Evolutionary conservation across 2,888 invertebrate genomes (phyloP), one percentile per base, ranked within the genome.

Genomic region (Spodoptera picta): DNA sequence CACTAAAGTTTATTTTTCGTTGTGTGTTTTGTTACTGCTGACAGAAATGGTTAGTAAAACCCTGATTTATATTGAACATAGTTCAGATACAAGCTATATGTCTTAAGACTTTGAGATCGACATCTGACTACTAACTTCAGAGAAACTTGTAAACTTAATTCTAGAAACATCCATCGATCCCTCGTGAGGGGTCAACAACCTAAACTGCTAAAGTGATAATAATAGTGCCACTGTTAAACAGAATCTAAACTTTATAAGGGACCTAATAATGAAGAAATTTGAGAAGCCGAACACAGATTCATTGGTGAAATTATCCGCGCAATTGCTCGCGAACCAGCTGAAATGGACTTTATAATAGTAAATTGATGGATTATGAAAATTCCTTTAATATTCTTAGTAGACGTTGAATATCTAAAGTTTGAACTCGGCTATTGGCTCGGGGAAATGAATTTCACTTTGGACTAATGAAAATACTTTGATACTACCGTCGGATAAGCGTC

Each of bases 401-500:
- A 75, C 71, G 73, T 75, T 75, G 85, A 89, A 90, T 87, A 87
- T 85, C 81, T 81, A 75, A 81, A 90, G 84, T 90, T 87, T 77
- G 81, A 87, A 85, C 85, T 87, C 81, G 61, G 81, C 82, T 83
- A 88, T 88, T 87, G 85, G 84, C 85, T 88, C 77, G 76, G 85
- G 88, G 88, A 92, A 92, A 91, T 91, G 89, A 92, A 91, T 90
- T 92, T 90, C 87, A 91, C 90, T 92, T 90, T 86, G 83, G 82
- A 82, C 85, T 92, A 91, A 92, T 93, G 93, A 93, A 92, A 93
- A 92, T 92, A 92, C 93, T 92, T 93, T 87, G 84, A 86, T 84
- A 79, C 60, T 66, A 82, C 83, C 77, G 75, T 65, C 70, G 81
- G 83, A 84, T 85, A 74, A 81, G 78, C 75, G 79, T 77, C 74